phyloP scores from a whole-genome alignment of 2,113 vertebrate genomes.

The Scortum barcoo region DNA sequence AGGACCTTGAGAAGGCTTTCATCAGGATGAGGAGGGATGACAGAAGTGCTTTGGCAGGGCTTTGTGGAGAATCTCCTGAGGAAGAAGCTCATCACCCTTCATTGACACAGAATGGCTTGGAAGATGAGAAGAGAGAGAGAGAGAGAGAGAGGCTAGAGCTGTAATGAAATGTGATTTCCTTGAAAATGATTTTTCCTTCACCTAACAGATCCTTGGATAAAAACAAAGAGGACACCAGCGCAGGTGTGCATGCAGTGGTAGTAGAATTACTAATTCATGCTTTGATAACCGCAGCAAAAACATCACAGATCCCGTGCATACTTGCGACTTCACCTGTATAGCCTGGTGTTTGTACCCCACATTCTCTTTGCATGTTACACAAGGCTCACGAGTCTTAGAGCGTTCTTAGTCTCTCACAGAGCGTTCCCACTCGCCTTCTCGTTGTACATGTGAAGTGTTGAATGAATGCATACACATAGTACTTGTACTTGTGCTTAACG shows the following conservation, averaged over 20 bases:
- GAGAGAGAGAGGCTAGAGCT: background rate
- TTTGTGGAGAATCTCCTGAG: slow-evolving; percentile 6
- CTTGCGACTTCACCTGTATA: background rate
- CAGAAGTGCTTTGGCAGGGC: slow-evolving; percentile 5
- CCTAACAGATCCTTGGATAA: background rate
- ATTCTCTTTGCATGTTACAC: background rate
- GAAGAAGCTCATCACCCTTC: slow-evolving; percentile 6
- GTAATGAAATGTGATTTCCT: slow-evolving; percentile 26
- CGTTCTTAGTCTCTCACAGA: too few relatives aligned
- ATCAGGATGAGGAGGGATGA: background rate
- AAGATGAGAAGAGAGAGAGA: slow-evolving; percentile 15
- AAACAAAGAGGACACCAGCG: background rate
- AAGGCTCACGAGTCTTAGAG: background rate
- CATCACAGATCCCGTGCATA: background rate
- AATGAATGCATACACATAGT: slow-evolving; percentile 9
- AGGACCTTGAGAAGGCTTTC: slow-evolving; percentile 18
- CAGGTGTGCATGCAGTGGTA: background rate
- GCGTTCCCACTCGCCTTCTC: background rate
- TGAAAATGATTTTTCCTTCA: background rate
- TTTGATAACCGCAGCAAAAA: background rate
- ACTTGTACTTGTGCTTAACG: background rate
- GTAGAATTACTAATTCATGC: background rate
- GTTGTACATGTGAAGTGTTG: background rate
- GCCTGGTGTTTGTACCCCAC: background rate
- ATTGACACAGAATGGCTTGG: background rate